A percentile compares a stretch with the other conserved stretches of the same genome.
Evolutionary conservation across 2,888 invertebrate genomes (phyloP).

Genomic region (Rotaria sp.): DNA sequence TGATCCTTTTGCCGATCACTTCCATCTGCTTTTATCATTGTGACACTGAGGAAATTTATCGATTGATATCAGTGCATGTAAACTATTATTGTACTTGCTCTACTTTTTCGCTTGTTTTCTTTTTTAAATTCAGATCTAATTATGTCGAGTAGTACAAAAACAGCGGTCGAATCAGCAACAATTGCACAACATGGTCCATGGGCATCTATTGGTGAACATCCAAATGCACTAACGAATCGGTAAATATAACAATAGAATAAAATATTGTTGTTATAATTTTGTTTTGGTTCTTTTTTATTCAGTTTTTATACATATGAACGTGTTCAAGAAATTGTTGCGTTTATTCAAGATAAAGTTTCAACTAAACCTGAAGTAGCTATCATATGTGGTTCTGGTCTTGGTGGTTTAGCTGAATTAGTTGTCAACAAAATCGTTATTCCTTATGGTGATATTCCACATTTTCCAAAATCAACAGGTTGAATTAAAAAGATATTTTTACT

Average conservation of each 20-base stretch:
- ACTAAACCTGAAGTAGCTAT: slow-evolving; percentile 38
- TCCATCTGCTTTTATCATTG: background rate
- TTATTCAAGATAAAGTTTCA: slow-evolving; percentile 16
- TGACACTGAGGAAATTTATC: background rate
- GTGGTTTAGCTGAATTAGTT: slow-evolving; percentile 34
- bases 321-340: slow-evolving; percentile 32
- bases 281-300: background rate
- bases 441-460: slow-evolving; percentile 40
- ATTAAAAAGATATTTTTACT: background rate
- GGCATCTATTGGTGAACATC: slow-evolving; percentile 16
- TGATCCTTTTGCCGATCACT: background rate
- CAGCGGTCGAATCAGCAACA: background rate
- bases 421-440: slow-evolving; percentile 11
- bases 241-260: background rate
- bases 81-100: background rate
- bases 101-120: background rate
- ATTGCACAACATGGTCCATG: background rate
- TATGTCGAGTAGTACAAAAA: background rate
- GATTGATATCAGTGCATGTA: background rate
- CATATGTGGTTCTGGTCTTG: slow-evolving; percentile 40
- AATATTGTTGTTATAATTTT: no score
- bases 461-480: slow-evolving; percentile 34
- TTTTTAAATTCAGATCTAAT: background rate
- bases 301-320: slow-evolving; percentile 37
- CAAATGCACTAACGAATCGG: slow-evolving; percentile 3